Percentiles rank a stretch among this genome's conserved stretches.
Evolutionary conservation across 2,888 invertebrate species (phyloP).

Genomic region (Heliconius hortense): DNA sequence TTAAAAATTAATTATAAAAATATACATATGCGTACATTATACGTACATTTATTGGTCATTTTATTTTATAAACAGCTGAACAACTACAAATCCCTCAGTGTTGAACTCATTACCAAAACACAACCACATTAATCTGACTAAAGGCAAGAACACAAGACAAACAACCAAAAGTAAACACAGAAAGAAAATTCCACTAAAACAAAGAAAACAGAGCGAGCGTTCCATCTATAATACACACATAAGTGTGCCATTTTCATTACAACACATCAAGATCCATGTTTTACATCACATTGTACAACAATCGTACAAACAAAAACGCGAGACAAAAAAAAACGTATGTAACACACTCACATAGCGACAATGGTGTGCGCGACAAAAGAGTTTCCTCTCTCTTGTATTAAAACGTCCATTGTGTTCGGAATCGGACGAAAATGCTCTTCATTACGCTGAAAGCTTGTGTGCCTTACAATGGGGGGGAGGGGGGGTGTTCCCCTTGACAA

Average conservation of each 20-base stretch:
- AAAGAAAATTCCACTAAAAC: background rate
- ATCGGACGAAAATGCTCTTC: constrained; percentile 84
- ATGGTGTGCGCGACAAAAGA: constrained; percentile 71
- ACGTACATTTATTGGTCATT: background rate
- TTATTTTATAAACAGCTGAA: background rate
- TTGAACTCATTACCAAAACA: background rate
- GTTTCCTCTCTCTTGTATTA: constrained; percentile 80
- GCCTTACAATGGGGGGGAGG: constrained; percentile 75
- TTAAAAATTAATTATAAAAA: no score
- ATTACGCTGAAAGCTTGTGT: constrained; percentile 83
- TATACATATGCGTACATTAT: no score
- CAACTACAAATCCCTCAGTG: background rate
- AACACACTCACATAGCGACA: constrained; percentile 73
- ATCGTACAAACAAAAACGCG: constrained; percentile 68
- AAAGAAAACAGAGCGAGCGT: constrained; percentile 12
- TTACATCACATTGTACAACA: constrained; percentile 67
- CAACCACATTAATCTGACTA: background rate
- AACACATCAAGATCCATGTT: constrained; percentile 46
- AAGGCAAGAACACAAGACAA: background rate
- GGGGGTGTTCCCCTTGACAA: constrained; percentile 61
- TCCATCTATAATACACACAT: constrained; percentile 34
- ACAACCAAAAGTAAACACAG: background rate
- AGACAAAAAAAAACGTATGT: constrained; percentile 66
- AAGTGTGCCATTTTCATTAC: constrained; percentile 38
- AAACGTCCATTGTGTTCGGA: constrained; percentile 75